Evolutionary conservation across 1,140 invertebrate species (phyloP).

Genomic region (Colletes gigas): DNA sequence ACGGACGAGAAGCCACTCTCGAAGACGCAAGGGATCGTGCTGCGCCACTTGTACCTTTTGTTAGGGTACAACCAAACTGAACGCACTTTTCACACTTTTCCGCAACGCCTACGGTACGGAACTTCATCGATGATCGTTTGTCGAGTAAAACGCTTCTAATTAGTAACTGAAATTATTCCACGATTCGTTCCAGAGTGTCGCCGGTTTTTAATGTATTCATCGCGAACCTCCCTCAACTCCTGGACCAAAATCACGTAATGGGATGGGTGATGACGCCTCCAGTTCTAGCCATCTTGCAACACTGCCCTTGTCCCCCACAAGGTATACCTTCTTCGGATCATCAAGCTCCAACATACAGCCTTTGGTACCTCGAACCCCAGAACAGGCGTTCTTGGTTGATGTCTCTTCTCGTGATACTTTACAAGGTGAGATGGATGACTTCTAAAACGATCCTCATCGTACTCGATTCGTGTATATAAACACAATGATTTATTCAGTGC

Average conservation of each 20-base stretch:
- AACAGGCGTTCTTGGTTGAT: conserved; percentile 95
- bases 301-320: conserved; percentile 88
- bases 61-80: conserved; percentile 97
- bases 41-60: conserved; percentile 95
- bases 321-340: conserved; percentile 78
- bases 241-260: conserved; percentile 97
- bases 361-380: conserved; percentile 93
- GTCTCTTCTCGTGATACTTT: conserved; percentile 95
- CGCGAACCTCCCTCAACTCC: conserved; percentile 93
- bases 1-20: conserved; percentile 90
- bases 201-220: conserved; percentile 98
- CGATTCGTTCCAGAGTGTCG: conserved; percentile 85
- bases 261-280: conserved; percentile 93
- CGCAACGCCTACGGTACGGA: conserved; percentile 89
- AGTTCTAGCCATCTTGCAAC: conserved; percentile 92
- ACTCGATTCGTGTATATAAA: not conserved
- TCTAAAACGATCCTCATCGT: not conserved
- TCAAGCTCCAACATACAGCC: conserved; percentile 87
- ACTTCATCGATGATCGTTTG: not conserved
- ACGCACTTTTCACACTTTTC: conserved; percentile 94
- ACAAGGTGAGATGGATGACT: conserved; percentile 87
- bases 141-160: not conserved
- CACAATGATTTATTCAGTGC: conserved; percentile 85
- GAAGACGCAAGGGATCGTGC: conserved; percentile 92
- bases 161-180: not conserved